phyloP scores from a whole-genome alignment of 1,140 invertebrate genomes.

The Reticulitermes speratus region DNA sequence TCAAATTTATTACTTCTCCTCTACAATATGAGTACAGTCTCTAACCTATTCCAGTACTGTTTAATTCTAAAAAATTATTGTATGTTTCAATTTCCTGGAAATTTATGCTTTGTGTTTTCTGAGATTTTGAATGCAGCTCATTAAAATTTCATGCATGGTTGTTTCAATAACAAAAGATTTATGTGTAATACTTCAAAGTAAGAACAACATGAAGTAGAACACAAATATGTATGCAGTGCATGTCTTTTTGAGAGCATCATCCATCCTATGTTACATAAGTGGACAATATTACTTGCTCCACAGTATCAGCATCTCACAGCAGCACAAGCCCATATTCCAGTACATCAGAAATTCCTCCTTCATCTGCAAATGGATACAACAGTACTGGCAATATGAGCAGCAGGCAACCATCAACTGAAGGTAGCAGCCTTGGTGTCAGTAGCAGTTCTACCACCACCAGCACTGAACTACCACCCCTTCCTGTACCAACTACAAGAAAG shows the following conservation, averaged over 20 bases:
- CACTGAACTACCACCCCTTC: constrained; percentile 31
- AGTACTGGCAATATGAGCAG: not conserved
- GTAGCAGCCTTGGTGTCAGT: not conserved
- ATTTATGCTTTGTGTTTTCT: not conserved
- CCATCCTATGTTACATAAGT: not conserved
- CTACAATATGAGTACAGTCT: too few relatives aligned
- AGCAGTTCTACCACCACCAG: constrained; percentile 31
- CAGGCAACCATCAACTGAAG: not conserved
- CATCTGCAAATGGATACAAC: not conserved
- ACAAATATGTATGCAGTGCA: not conserved
- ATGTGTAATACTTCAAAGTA: not conserved
- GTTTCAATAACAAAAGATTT: not conserved
- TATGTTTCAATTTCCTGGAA: not conserved
- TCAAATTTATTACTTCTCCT: too few relatives aligned
- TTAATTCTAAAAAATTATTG: too few relatives aligned
- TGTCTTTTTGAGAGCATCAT: not conserved
- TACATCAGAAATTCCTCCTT: not conserved
- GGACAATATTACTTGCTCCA: constrained; percentile 4
- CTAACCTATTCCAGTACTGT: too few relatives aligned
- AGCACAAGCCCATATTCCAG: not conserved
- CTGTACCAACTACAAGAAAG: constrained; percentile 32
- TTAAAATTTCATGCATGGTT: not conserved
- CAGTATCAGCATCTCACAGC: not conserved
- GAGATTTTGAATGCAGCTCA: not conserved
- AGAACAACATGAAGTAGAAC: not conserved